Evolutionary conservation across 2,888 invertebrate species (phyloP).

Genomic region (Pachliopta kotzebuea): DNA sequence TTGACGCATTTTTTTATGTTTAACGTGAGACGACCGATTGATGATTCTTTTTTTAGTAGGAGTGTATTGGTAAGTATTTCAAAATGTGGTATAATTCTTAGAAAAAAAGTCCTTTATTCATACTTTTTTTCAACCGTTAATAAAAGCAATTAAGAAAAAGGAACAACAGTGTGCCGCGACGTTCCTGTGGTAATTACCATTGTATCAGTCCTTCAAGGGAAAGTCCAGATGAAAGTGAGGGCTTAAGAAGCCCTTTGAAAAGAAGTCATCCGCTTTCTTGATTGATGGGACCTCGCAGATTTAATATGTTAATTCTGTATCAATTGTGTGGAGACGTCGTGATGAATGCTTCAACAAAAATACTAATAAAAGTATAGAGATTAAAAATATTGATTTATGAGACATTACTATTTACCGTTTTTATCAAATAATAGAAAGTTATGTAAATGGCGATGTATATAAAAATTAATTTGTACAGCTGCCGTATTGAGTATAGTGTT

Average conservation of each 20-base stretch:
- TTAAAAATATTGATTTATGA: constrained; percentile 32
- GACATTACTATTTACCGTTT: not conserved
- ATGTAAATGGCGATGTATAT: not conserved
- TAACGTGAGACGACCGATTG: too few species aligned
- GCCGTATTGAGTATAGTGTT: not conserved
- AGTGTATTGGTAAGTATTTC: too few species aligned
- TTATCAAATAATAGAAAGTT: not conserved
- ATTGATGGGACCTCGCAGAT: constrained; percentile 70
- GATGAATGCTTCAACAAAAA: constrained; percentile 40
- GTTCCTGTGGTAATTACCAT: constrained; percentile 28
- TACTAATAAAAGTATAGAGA: constrained; percentile 23
- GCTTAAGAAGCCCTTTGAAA: constrained; percentile 72
- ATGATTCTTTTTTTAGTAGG: too few species aligned
- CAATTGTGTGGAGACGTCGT: constrained; percentile 35
- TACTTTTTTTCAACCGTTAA: not conserved
- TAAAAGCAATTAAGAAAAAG: constrained; percentile 1
- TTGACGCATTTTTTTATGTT: not conserved
- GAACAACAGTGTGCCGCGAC: not conserved
- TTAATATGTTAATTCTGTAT: constrained; percentile 74
- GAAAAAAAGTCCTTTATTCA: not conserved
- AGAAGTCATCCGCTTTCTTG: constrained; percentile 64
- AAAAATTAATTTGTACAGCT: not conserved
- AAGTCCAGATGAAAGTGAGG: constrained; percentile 71
- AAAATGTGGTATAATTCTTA: too few species aligned
- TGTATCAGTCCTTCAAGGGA: constrained; percentile 32